Percentiles rank a stretch among this genome's conserved stretches.
These are phyloP conservation scores for Smutsia temminckii DNA, from an alignment of 2,797 vertebrate genomes.

Conservation along the genomic window DNA sequence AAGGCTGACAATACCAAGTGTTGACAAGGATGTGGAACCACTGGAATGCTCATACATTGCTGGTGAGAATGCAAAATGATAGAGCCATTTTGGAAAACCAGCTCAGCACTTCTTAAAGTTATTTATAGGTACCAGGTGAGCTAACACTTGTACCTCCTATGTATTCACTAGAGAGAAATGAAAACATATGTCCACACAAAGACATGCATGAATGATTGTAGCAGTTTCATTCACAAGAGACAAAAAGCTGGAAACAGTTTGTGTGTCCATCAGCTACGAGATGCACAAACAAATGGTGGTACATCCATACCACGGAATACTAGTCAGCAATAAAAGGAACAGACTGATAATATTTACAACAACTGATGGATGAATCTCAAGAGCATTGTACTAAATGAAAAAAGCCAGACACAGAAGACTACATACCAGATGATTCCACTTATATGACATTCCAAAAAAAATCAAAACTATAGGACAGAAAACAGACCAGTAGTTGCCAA, in stretches of 20 bases:
- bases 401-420: background rate
- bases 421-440: rapidly evolving
- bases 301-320: rapidly evolving
- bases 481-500: no score
- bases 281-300: rapidly evolving
- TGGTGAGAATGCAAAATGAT: rapidly evolving
- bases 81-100: background rate
- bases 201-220: rapidly evolving
- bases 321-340: background rate
- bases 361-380: background rate
- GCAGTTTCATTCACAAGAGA: background rate
- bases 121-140: background rate
- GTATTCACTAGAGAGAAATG: background rate
- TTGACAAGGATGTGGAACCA: background rate
- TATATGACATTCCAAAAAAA: background rate
- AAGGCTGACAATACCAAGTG: background rate
- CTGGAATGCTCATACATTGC: background rate
- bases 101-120: background rate
- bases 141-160: background rate
- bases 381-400: rapidly evolving
- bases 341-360: background rate
- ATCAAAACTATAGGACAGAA: no score
- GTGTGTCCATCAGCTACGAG: rapidly evolving
- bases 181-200: background rate
- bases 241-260: background rate